Evolutionary conservation across 2,888 invertebrate genomes (phyloP), one percentile per base, ranked within the genome.

Genomic region (Gibbula magus): DNA sequence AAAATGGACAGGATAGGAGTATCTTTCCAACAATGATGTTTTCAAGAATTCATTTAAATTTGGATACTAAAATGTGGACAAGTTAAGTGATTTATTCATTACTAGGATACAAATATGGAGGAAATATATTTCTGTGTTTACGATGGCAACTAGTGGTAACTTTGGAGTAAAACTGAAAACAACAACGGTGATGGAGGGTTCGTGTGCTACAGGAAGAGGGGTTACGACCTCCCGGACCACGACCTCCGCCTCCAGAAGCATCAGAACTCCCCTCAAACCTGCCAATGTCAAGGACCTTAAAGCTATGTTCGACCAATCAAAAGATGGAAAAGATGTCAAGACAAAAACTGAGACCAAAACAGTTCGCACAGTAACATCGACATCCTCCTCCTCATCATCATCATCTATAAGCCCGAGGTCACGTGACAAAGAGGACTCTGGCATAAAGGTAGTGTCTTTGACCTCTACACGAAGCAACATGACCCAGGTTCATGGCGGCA

Each of bases 281-380:
- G 84, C 84, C n/a, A 87, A 86, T 78, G 83, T 87, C 20, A 83
- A 83, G 8, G 86, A 87, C 77, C 78, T 87, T 8, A 87, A 85
- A 78, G 86, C 83, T 16, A 87, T 84, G 82, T 87, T 87, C 82
- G 86, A 87, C 39, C 75, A 78, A 18, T 79, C 81, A 8, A 83
- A 82, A 70, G 25, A 45, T 8, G 79, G 73, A 7, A 35, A 53
- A 39, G 77, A 22, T 4, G 70, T 39, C 18, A 80, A 45, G 20
- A 32, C 35, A 7, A 74, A 25, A 5, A 45, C 78, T 20, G 53
- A 78, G 8, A 79, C 76, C 20, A 76, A 61, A 66, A 29, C 54
- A 8, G 52, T 54, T 29, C 18, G 51, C 39, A 45, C 56, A 22
- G 32, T 35, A 7, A 74, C 67, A 10, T 29, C 25, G 29, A 54